These are phyloP conservation scores for Semnornis frantzii DNA, from an alignment of 2,113 vertebrate genomes.

Conservation along the genomic window DNA sequence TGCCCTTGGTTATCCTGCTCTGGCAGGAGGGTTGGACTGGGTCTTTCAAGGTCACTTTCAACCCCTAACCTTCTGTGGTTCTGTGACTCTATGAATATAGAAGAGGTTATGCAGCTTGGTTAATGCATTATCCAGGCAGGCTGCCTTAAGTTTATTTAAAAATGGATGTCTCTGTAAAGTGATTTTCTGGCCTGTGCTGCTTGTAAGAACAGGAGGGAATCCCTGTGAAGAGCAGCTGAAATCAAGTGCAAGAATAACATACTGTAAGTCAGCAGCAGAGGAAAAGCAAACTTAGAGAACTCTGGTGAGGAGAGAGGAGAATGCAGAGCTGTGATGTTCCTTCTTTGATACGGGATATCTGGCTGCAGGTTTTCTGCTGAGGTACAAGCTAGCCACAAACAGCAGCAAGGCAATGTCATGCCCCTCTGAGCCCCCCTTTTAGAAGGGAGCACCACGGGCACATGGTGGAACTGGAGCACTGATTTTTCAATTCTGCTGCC, in stretches of 20 bases:
- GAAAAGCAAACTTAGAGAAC: background rate
- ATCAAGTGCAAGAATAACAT: background rate
- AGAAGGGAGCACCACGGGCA: background rate
- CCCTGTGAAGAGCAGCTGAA: background rate
- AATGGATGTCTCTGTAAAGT: background rate
- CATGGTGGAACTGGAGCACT: background rate
- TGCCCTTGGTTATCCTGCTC: too few species aligned
- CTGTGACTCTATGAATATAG: background rate
- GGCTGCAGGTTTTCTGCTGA: background rate
- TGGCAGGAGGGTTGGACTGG: too few species aligned
- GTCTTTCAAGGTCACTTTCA: too few species aligned
- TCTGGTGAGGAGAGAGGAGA: background rate
- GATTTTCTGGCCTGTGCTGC: background rate
- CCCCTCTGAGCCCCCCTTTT: background rate
- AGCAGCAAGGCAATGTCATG: background rate
- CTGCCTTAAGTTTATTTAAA: background rate
- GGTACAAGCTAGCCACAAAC: background rate
- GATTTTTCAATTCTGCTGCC: background rate
- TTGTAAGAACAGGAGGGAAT: background rate
- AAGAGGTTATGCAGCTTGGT: background rate
- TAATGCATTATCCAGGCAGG: background rate
- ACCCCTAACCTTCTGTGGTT: too few species aligned
- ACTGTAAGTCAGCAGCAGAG: background rate
- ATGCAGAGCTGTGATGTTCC: background rate
- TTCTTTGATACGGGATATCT: background rate